phyloP scores from a whole-genome alignment of 1,140 invertebrate genomes.

The Gryon sp. region DNA sequence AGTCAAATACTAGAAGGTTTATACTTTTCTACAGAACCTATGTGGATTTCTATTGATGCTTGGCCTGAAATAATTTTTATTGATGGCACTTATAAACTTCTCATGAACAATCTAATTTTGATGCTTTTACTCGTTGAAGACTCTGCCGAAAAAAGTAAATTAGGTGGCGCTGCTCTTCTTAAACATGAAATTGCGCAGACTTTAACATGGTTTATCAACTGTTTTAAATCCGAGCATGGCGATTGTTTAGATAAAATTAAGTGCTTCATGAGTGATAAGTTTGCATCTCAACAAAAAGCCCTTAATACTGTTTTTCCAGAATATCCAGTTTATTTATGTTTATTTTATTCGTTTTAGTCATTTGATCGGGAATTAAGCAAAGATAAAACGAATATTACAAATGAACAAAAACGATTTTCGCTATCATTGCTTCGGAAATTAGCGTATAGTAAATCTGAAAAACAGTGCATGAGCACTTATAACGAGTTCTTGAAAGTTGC shows the following conservation, averaged over 20 bases:
- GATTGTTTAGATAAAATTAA: background rate
- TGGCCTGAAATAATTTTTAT: constrained; percentile 6
- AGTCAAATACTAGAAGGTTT: background rate
- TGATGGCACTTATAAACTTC: constrained; percentile 3
- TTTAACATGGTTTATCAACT: background rate
- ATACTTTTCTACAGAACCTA: background rate
- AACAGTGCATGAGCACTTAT: constrained; percentile 4
- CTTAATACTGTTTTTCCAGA: background rate
- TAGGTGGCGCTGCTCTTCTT: background rate
- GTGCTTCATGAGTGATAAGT: constrained; percentile 5
- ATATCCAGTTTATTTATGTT: background rate
- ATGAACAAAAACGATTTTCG: background rate
- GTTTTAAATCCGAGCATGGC: constrained; percentile 3
- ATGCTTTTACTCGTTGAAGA: background rate
- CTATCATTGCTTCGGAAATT: background rate
- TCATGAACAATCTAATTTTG: background rate
- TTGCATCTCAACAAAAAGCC: background rate
- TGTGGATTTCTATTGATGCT: background rate
- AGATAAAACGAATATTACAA: constrained; percentile 3
- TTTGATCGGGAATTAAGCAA: constrained; percentile 15
- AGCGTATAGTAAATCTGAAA: constrained; percentile 5
- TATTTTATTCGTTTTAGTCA: constrained; percentile 23
- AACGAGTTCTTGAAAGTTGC: background rate
- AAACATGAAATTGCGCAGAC: background rate
- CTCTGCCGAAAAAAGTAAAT: background rate